Evolutionary conservation across 2,113 vertebrate species (phyloP), one percentile per base, ranked within the genome.

Genomic region (Microtus ochrogaster): DNA sequence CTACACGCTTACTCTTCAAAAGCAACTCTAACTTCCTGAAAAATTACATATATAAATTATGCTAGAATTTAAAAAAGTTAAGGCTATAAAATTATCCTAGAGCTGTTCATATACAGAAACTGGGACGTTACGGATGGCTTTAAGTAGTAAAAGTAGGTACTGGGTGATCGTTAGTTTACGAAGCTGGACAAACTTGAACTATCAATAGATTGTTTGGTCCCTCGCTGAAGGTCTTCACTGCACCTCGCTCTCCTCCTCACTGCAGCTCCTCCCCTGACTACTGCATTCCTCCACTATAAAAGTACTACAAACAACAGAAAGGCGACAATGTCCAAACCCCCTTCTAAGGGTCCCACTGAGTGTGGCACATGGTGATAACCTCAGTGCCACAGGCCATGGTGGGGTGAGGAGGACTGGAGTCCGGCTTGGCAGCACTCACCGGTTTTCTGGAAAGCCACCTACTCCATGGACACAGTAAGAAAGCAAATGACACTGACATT

Each of bases 231-330:
- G 1, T 4, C 30, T n/a, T 12, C 24, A 83, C 44, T 61, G 17
- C 5, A 17, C 1, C 39, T 83, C 17, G n/a, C 55, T 89, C 73
- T 44, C 66, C 66, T 79, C 49, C 73, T 78, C 74, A 24, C 52
- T 22, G 36, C 0, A 7, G 30, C 44, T 74, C 88, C 52, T 68
- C 86, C 84, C n/a, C 30, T 22, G 66, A 22, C 66, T 72, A 33
- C 22, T 61, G 30, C 14, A 70, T 49, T 70, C 74, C 52, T 47
- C 93, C 36, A 26, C 28, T 86, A 21, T 65, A 49, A 79, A 92
- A 52, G 70, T 72, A 90, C 16, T 58, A 58, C 26, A 61, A 90
- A 89, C 49, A 52, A 83, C 49, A 81, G 81, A 55, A 97, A 72
- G 47, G 76, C 16, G 8, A 39, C 49, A 66, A 3, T 36, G 44